Evolutionary conservation across 2,888 invertebrate species (phyloP).

Genomic region (Arge pagana): DNA sequence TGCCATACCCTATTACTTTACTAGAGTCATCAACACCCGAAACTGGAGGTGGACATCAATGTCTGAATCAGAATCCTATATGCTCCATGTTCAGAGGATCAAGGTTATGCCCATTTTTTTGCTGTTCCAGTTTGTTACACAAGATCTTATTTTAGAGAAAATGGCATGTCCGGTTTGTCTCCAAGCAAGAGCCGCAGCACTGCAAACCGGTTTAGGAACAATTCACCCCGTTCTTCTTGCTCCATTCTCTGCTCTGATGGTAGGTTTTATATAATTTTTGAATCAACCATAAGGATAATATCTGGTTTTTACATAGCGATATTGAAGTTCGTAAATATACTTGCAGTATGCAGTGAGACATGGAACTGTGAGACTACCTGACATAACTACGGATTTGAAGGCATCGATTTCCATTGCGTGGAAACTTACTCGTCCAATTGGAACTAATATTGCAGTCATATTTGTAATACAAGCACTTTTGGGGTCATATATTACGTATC

Average conservation of each 20-base stretch:
- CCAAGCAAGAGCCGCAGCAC: slow-evolving; percentile 64
- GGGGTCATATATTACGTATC: slow-evolving; percentile 66
- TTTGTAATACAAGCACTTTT: slow-evolving; percentile 62
- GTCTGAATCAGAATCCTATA: too few relatives aligned
- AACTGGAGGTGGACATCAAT: too few relatives aligned
- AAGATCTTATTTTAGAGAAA: slow-evolving; percentile 64
- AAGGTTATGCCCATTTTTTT: slow-evolving; percentile 16
- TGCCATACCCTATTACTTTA: too few relatives aligned
- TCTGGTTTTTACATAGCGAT: not conserved
- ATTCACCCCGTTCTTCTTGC: slow-evolving; percentile 67
- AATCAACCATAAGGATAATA: not conserved
- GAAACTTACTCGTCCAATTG: slow-evolving; percentile 63
- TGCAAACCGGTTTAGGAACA: slow-evolving; percentile 63
- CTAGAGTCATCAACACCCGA: too few relatives aligned
- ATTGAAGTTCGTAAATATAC: slow-evolving; percentile 63
- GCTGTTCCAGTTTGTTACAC: slow-evolving; percentile 62
- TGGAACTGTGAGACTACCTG: slow-evolving; percentile 68
- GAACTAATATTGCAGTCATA: slow-evolving; percentile 59
- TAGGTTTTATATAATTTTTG: slow-evolving; percentile 47
- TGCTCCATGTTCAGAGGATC: not conserved
- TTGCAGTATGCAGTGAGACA: slow-evolving; percentile 57
- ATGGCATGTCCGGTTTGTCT: slow-evolving; percentile 68
- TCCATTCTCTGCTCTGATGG: slow-evolving; percentile 66
- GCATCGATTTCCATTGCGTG: slow-evolving; percentile 62
- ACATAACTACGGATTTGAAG: slow-evolving; percentile 63